phyloP scores from a whole-genome alignment of 1,140 invertebrate genomes.

The Brachionus plicatilis region DNA sequence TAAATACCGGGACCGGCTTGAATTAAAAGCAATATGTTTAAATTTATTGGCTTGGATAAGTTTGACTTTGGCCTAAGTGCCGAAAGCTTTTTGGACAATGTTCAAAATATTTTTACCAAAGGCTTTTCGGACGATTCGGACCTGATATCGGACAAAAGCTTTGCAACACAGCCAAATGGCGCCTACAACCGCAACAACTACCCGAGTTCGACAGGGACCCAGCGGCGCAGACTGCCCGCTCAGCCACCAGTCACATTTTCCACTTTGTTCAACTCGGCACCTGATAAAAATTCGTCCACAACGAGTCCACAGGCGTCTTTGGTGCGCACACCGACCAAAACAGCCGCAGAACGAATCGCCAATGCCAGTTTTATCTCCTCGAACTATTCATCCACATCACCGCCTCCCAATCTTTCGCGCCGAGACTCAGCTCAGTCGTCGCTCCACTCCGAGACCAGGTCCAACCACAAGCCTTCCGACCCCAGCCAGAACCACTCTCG shows the following conservation, averaged over 20 bases:
- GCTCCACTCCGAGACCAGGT: not conserved
- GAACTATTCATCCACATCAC: not conserved
- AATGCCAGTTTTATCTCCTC: not conserved
- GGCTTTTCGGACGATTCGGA: conserved; percentile 40
- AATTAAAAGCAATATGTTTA: conserved; percentile 29
- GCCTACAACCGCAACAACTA: not conserved
- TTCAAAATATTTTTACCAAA: conserved; percentile 35
- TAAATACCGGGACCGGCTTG: not conserved
- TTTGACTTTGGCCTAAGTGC: conserved; percentile 6
- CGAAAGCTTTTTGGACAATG: not conserved
- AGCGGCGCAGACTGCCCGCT: not conserved
- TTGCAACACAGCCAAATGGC: not conserved
- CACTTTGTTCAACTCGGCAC: not conserved
- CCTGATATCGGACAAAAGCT: not conserved
- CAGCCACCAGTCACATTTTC: not conserved
- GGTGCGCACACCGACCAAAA: not conserved
- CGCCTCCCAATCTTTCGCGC: not conserved
- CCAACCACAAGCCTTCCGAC: not conserved
- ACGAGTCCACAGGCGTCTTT: not conserved
- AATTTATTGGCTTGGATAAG: conserved; percentile 37
- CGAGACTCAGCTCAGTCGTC: not conserved
- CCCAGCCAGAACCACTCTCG: not conserved
- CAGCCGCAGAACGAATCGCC: not conserved
- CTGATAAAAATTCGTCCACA: not conserved
- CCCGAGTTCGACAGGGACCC: not conserved